phyloP scores from a whole-genome alignment of 2,113 vertebrate species.

The Delphinapterus leucas region DNA sequence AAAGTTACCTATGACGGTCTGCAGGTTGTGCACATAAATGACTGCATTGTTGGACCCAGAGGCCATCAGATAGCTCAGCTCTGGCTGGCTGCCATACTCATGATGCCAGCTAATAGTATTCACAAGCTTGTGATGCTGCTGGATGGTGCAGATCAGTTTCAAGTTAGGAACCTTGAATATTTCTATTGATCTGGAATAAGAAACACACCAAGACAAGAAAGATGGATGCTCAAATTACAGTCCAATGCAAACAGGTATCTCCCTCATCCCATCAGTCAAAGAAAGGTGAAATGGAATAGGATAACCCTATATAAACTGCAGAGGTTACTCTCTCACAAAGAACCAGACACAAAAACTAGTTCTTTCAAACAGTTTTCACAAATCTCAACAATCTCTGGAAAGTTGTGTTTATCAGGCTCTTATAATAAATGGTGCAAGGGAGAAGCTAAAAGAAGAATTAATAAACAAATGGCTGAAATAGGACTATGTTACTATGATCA shows the following conservation, averaged over 20 bases:
- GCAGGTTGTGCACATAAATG: slow-evolving; percentile 93
- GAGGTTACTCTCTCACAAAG: neutral
- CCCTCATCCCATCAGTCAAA: neutral
- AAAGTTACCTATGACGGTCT: slow-evolving; percentile 83
- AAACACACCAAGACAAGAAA: slow-evolving; percentile 46
- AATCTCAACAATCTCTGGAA: neutral
- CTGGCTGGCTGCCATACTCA: slow-evolving; percentile 82
- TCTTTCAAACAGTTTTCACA: neutral
- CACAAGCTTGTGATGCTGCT: slow-evolving; percentile 97
- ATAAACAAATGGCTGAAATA: neutral
- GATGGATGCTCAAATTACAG: slow-evolving; percentile 1
- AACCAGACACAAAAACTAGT: neutral
- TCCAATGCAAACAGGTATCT: neutral
- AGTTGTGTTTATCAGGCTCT: neutral
- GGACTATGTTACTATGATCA: neutral
- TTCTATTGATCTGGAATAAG: slow-evolving; percentile 90
- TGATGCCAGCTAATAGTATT: slow-evolving; percentile 94
- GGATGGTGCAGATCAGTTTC: slow-evolving; percentile 91
- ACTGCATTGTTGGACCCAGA: slow-evolving; percentile 94
- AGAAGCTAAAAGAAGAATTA: neutral
- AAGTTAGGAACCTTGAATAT: slow-evolving; percentile 88
- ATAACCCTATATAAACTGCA: neutral
- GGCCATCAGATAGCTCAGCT: slow-evolving; percentile 89
- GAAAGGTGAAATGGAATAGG: neutral
- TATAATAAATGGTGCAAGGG: neutral